These are phyloP conservation scores for Anolis apletophallus DNA, from an alignment of 2,797 vertebrate genomes.

Conservation along the genomic window DNA sequence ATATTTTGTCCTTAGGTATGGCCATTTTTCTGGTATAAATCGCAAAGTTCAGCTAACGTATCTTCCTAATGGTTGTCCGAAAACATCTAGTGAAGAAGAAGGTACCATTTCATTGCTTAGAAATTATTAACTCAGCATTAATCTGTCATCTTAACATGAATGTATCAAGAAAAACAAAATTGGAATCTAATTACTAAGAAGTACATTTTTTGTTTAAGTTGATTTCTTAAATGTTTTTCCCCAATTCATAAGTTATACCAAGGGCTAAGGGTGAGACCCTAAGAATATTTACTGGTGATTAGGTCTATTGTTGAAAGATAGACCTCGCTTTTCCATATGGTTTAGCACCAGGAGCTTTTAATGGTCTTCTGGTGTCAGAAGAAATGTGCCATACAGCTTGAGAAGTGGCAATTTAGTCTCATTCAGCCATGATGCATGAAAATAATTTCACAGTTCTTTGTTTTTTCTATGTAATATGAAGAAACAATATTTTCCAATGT, in stretches of 20 bases:
- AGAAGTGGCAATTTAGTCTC: neutral
- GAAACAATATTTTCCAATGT: neutral
- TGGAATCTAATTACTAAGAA: neutral
- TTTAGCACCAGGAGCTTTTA: neutral
- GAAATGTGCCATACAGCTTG: neutral
- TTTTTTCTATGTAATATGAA: neutral
- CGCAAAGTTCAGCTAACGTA: constrained; percentile 91
- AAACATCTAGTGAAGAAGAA: constrained; percentile 92
- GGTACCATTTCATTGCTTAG: constrained; percentile 70
- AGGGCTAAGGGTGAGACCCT: neutral
- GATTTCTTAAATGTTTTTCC: neutral
- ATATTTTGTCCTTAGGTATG: constrained; percentile 80
- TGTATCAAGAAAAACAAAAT: neutral
- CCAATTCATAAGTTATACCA: too few relatives aligned
- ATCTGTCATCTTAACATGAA: neutral
- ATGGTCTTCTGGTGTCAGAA: neutral
- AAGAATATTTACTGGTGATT: neutral
- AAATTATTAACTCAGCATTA: neutral
- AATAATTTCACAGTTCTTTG: neutral
- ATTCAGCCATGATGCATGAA: neutral
- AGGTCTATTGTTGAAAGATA: neutral
- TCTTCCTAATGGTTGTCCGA: constrained; percentile 90
- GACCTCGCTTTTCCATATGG: neutral
- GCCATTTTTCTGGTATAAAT: constrained; percentile 92
- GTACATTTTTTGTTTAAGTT: too few relatives aligned